A percentile compares a stretch with the other conserved stretches of the same genome.
Conservation (phyloP, 1,140 invertebrate genomes). For the Aphelenchoides besseyi region DNA sequence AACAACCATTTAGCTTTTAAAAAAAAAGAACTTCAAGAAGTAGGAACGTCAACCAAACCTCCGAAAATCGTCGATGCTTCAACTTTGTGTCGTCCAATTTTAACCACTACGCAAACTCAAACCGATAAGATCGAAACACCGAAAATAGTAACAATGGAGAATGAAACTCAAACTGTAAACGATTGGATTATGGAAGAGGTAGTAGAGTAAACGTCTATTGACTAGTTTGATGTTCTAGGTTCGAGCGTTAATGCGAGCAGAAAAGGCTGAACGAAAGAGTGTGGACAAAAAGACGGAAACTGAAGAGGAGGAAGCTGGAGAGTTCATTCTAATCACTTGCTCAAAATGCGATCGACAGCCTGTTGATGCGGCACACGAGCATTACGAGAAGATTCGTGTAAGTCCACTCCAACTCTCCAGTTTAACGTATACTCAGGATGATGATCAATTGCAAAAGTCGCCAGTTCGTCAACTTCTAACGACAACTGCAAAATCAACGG, state of each 20-base stretch:
- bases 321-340: constrained; percentile 50
- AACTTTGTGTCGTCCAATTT: neutral
- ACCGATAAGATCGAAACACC: neutral
- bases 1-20: no score
- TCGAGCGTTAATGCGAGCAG: constrained; percentile 4
- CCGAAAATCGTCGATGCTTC: neutral
- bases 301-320: constrained; percentile 38
- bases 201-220: constrained; percentile 14
- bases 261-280: constrained; percentile 43
- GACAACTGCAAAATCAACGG: neutral
- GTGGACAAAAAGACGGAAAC: constrained; percentile 44
- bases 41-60: neutral
- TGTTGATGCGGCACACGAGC: constrained; percentile 22
- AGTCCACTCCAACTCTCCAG: neutral
- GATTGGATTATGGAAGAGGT: constrained; percentile 23
- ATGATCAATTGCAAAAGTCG: neutral
- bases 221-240: constrained; percentile 24
- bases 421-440: neutral
- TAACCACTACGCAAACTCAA: neutral
- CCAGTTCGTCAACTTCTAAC: neutral
- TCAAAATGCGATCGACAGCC: constrained; percentile 37
- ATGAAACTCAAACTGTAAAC: neutral
- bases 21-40: neutral
- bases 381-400: constrained; percentile 41
- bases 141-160: neutral